Conservation (phyloP, 1,140 invertebrate species). For the Drosophila varians region DNA sequence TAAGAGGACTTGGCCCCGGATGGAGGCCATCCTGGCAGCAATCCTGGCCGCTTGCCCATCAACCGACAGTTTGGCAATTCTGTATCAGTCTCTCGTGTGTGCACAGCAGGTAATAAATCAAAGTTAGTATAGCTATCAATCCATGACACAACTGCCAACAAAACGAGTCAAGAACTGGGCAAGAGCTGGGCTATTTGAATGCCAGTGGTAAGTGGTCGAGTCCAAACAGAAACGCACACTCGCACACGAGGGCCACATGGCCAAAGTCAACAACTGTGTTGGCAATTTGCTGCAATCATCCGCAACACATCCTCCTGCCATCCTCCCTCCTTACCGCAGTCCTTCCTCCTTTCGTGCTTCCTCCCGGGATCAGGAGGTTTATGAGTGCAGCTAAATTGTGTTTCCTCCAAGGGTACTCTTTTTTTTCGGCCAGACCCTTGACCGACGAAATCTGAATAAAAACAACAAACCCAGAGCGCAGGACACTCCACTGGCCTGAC, state of each 20-base stretch:
- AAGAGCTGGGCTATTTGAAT: constrained; percentile 60
- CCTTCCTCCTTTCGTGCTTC: neutral
- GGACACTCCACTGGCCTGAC: neutral
- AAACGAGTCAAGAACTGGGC: constrained; percentile 29
- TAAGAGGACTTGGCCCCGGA: constrained; percentile 14
- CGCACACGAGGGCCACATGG: constrained; percentile 9
- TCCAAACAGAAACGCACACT: constrained; percentile 15
- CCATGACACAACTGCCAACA: constrained; percentile 45
- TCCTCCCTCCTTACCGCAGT: constrained; percentile 1
- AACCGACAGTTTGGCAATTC: constrained; percentile 42
- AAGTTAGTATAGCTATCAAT: constrained; percentile 71
- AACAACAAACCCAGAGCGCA: neutral
- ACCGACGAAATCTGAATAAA: constrained; percentile 3
- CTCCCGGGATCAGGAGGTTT: constrained; percentile 20
- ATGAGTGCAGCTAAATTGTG: constrained; percentile 43
- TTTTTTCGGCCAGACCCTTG: constrained; percentile 20
- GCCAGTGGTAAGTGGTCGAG: constrained; percentile 63
- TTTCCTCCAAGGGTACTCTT: constrained; percentile 10
- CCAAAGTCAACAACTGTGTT: constrained; percentile 51
- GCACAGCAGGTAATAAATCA: constrained; percentile 63
- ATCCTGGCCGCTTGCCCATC: constrained; percentile 3
- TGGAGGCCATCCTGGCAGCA: neutral
- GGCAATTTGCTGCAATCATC: constrained; percentile 71
- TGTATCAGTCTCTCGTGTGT: constrained; percentile 25
- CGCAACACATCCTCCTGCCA: constrained; percentile 27